Evolutionary conservation across 2,113 vertebrate species (phyloP).

Genomic region (Mustela nigripes): DNA sequence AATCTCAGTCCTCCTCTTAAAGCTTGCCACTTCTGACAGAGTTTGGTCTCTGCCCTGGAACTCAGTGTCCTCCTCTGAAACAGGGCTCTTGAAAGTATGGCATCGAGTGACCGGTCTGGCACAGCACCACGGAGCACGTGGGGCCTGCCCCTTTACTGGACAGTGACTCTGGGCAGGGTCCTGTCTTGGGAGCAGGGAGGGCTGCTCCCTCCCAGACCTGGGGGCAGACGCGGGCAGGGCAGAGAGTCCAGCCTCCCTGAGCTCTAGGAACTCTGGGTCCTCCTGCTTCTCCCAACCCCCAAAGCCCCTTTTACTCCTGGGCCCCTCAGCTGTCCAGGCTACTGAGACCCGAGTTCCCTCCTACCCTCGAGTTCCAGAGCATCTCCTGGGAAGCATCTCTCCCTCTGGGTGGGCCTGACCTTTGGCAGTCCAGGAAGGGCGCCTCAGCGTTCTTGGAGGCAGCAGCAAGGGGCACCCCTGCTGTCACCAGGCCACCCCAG

Average conservation of each 20-base stretch:
- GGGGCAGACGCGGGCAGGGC: accelerated
- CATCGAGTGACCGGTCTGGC: accelerated
- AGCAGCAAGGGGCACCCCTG: not conserved
- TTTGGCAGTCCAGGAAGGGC: not conserved
- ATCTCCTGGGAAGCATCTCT: not conserved
- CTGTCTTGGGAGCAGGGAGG: not conserved
- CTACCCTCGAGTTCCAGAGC: accelerated
- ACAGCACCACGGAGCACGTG: accelerated
- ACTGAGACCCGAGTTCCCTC: not conserved
- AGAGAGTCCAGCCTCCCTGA: conserved; percentile 17
- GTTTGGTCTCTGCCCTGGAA: not conserved
- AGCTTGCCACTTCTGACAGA: not conserved
- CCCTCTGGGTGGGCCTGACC: not conserved
- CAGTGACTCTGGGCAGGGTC: not conserved
- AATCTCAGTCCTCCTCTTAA: not conserved
- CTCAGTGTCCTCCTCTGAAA: not conserved
- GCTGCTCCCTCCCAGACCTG: conserved; percentile 62
- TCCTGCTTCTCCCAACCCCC: too few species aligned
- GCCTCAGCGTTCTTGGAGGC: not conserved
- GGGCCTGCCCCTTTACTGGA: not conserved
- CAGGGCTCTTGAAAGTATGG: too few species aligned
- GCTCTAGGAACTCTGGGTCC: not conserved
- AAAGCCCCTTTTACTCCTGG: not conserved
- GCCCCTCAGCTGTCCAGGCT: not conserved
- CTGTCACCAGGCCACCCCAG: conserved; percentile 75